Evolutionary conservation across 2,113 vertebrate species (phyloP).

Genomic region (Collichthys lucidus): DNA sequence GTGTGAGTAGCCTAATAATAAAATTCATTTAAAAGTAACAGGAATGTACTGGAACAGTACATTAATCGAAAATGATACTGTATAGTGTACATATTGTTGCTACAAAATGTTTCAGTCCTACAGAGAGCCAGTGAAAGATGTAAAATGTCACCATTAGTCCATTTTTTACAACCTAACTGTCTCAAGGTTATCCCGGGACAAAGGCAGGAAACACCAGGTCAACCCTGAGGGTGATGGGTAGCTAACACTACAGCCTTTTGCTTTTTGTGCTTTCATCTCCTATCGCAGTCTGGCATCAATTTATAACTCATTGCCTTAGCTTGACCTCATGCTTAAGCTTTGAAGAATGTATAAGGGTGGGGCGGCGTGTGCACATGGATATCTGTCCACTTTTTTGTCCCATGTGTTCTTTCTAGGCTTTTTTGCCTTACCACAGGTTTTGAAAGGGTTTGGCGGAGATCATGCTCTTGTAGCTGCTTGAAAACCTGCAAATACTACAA

Average conservation of each 20-base stretch:
- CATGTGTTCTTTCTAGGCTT: conserved; percentile 3
- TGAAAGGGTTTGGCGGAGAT: neutral
- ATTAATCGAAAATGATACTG: neutral
- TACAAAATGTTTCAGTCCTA: neutral
- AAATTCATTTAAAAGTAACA: neutral
- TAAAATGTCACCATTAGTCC: neutral
- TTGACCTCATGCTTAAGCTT: conserved; percentile 52
- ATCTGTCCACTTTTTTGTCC: conserved; percentile 15
- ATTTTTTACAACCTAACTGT: neutral
- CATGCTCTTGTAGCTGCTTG: neutral
- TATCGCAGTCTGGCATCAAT: conserved; percentile 55
- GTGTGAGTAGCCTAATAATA: neutral
- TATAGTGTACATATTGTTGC: neutral
- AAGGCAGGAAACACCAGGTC: neutral
- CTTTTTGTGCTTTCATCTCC: conserved; percentile 48
- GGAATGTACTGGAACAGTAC: no score
- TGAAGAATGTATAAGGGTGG: conserved; percentile 25
- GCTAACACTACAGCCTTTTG: neutral
- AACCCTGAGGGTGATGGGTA: conserved; percentile 25
- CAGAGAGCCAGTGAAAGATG: neutral
- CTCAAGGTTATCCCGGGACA: conserved; percentile 34
- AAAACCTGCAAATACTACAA: neutral
- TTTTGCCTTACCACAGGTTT: neutral
- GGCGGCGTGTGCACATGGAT: neutral
- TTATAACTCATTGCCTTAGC: conserved; percentile 39